phyloP scores from a whole-genome alignment of 2,888 invertebrate species.

The Agriopis aurantiaria region DNA sequence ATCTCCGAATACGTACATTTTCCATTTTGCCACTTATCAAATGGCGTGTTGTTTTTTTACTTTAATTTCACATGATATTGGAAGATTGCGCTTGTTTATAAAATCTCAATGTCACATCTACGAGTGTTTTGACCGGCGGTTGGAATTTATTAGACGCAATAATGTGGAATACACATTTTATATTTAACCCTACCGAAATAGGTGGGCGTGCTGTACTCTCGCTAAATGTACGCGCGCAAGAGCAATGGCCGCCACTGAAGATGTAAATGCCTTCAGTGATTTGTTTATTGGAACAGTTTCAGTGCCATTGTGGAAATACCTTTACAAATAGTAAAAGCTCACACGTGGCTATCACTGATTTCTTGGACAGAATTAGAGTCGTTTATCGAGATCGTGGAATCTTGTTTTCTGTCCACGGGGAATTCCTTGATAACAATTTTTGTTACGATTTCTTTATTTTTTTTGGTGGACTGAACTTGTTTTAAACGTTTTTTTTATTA shows the following conservation, averaged over 20 bases:
- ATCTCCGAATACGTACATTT: constrained; percentile 31
- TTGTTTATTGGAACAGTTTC: constrained; percentile 14
- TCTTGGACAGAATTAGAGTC: background rate
- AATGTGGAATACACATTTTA: constrained; percentile 66
- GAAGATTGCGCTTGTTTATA: constrained; percentile 54
- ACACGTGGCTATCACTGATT: background rate
- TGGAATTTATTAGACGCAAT: constrained; percentile 62
- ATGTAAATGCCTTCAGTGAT: constrained; percentile 49
- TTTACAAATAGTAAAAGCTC: constrained; percentile 3
- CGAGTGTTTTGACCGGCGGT: constrained; percentile 54
- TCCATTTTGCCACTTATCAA: constrained; percentile 9
- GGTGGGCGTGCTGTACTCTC: constrained; percentile 67
- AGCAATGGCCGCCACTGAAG: constrained; percentile 70
- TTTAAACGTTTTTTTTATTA: background rate
- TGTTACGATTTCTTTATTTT: background rate
- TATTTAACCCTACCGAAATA: constrained; percentile 73
- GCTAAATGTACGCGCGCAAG: constrained; percentile 50
- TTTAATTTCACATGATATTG: constrained; percentile 30
- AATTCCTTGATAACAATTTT: background rate
- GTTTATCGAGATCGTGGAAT: background rate
- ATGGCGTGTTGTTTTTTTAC: constrained; percentile 25
- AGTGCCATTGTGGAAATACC: background rate
- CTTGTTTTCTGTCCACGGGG: constrained; percentile 1
- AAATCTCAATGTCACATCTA: constrained; percentile 60
- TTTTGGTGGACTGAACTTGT: background rate